A percentile compares a stretch with the other conserved stretches of the same genome.
phyloP scores from a whole-genome alignment of 53 echinoderm and acorn worm species.

The Stichopus horrens region DNA sequence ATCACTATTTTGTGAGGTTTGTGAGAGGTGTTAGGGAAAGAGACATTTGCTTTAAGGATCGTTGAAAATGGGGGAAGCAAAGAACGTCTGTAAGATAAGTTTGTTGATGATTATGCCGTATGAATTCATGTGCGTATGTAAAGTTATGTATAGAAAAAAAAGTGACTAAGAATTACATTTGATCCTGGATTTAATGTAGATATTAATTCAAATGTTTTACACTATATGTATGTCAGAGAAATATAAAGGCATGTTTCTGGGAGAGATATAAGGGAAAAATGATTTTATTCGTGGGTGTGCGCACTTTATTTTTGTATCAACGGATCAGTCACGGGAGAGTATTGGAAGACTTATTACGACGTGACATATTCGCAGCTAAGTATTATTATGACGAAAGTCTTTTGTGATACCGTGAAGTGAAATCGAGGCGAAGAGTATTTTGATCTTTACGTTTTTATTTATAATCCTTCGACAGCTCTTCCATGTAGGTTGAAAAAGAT shows the following conservation, averaged over 20 bases:
- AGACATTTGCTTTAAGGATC: no score
- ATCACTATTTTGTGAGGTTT: no score
- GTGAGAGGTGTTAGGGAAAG: no score
- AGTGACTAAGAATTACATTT: not conserved
- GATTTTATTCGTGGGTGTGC: slow-evolving; percentile 12
- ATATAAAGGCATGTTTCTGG: not conserved
- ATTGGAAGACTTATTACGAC: not conserved
- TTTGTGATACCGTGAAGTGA: not conserved
- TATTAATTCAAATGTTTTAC: not conserved
- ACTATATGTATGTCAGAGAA: not conserved
- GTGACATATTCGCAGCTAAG: not conserved
- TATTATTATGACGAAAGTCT: not conserved
- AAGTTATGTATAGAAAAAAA: not conserved
- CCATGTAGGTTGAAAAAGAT: not conserved
- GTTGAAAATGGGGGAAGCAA: no score
- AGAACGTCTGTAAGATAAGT: no score
- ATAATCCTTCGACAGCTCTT: not conserved
- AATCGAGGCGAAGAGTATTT: not conserved
- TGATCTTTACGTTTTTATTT: not conserved
- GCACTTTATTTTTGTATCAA: slow-evolving; percentile 28
- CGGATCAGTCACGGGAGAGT: not conserved
- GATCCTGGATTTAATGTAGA: not conserved
- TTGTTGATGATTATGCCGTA: no score
- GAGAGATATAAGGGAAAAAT: not conserved
- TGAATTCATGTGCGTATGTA: not conserved